These are phyloP conservation scores for Microcebus tavaratra DNA, from an alignment of 2,113 vertebrate genomes.

Conservation along the genomic window DNA sequence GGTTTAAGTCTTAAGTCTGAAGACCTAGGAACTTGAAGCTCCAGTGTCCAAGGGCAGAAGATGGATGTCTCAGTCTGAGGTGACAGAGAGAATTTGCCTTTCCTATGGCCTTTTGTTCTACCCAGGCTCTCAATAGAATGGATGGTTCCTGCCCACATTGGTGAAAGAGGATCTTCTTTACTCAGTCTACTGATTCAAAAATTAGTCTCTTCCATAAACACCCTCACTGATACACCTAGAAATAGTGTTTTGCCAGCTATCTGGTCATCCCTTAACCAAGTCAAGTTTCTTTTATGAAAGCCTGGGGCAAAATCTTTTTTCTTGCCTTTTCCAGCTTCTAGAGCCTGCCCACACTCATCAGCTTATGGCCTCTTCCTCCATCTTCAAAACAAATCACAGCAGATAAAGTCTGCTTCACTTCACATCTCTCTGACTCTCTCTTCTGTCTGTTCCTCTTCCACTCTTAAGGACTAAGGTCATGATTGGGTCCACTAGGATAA, in stretches of 20 bases:
- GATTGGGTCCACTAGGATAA: background rate
- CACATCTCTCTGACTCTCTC: background rate
- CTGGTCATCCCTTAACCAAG: background rate
- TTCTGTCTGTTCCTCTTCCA: background rate
- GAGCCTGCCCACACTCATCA: background rate
- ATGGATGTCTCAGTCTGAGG: too few species aligned
- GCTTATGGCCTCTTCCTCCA: background rate
- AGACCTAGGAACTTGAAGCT: background rate
- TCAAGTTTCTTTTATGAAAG: background rate
- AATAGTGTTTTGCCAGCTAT: background rate
- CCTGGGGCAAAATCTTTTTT: background rate
- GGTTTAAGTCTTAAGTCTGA: background rate
- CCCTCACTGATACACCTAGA: background rate
- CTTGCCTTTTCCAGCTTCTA: background rate
- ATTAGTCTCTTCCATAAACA: background rate
- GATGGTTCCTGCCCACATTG: background rate
- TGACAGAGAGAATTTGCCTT: background rate
- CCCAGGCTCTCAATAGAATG: too few species aligned
- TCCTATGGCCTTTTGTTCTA: background rate
- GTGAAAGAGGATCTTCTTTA: background rate
- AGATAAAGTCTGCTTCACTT: background rate
- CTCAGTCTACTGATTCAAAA: background rate
- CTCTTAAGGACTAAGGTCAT: background rate
- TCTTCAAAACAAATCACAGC: background rate
- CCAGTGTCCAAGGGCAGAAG: background rate